Evolutionary conservation across 1,140 invertebrate genomes (phyloP), one percentile per base, ranked within the genome.

Genomic region (Zaprionus tsacasi): DNA sequence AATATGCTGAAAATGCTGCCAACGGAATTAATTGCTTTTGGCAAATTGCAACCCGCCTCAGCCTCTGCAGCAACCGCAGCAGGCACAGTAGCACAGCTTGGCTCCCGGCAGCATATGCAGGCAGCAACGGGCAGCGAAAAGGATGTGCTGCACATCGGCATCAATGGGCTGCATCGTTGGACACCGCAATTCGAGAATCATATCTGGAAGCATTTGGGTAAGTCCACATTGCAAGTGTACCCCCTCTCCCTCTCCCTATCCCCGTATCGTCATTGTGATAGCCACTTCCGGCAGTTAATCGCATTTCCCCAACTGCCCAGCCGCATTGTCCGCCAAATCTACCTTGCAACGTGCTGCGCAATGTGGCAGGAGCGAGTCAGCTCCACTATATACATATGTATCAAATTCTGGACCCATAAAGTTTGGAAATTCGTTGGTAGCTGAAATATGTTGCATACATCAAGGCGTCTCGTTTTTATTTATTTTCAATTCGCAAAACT

Each of bases 131-230:
- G 56, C 45, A 48, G 40, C 35, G 73, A 75, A 60, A 81, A 61
- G 33, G 91, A 92, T 76, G 67, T 91, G 33, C 78, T 92, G 27
- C 77, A 79, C 52, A 89, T 92, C 70, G 91, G 87, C 83, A 74
- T 91, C 74, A 92, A 92, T 74, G 91, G 91, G 2, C 70, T 92
- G 70, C 91, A 92, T 71, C 86, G 88, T 40, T 92, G 91, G 91
- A 91, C 81, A 33, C 78, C 89, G 55, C 85, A 92, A 72, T 92
- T 92, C 61, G 91, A 92, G 66, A 86, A 87, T 82, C 87, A 89
- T 74, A 92, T 92, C 57, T 92, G 91, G 91, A 92, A 91, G 76
- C 89, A 92, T 81, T 91, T 92, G 72, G 91, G 91, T 92, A 83
- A 81, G 91, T 65, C 12, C 13, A 40, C 6, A 68, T 57, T 11